A percentile compares a stretch with the other conserved stretches of the same genome.
Evolutionary conservation across 2,113 vertebrate genomes (phyloP).

Genomic region (Pampusana beccarii): DNA sequence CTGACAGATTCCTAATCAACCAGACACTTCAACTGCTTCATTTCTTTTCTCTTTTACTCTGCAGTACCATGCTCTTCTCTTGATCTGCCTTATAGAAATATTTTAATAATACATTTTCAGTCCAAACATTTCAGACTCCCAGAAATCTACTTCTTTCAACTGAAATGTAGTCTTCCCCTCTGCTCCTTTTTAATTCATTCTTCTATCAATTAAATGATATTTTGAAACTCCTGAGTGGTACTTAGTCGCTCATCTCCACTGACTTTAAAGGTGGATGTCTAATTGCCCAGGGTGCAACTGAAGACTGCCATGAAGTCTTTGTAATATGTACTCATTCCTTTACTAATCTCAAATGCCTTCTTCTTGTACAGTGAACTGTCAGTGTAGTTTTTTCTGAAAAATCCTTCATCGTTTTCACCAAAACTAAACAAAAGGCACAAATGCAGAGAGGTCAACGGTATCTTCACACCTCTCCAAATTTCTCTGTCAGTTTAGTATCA

Average conservation of each 20-base stretch:
- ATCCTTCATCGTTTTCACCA: not conserved
- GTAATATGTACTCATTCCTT: not conserved
- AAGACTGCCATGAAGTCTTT: not conserved
- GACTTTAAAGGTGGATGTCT: not conserved
- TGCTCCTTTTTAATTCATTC: not conserved
- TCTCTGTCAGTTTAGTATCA: not conserved
- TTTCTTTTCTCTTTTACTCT: not conserved
- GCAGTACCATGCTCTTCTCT: not conserved
- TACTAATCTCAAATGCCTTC: not conserved
- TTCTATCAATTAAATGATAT: not conserved
- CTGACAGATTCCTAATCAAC: not conserved
- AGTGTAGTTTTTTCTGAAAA: not conserved
- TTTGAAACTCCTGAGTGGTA: not conserved
- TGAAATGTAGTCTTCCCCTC: not conserved
- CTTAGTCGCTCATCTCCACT: not conserved
- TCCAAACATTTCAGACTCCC: not conserved
- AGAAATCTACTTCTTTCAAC: not conserved
- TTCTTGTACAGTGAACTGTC: not conserved
- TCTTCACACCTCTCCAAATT: not conserved
- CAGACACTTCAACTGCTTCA: not conserved
- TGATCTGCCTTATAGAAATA: not conserved
- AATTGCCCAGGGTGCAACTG: not conserved
- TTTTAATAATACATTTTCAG: not conserved
- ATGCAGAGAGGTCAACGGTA: not conserved
- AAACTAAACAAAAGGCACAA: not conserved